These are phyloP conservation scores for Toxostoma redivivum DNA, from an alignment of 2,113 vertebrate species.

Conservation along the genomic window DNA sequence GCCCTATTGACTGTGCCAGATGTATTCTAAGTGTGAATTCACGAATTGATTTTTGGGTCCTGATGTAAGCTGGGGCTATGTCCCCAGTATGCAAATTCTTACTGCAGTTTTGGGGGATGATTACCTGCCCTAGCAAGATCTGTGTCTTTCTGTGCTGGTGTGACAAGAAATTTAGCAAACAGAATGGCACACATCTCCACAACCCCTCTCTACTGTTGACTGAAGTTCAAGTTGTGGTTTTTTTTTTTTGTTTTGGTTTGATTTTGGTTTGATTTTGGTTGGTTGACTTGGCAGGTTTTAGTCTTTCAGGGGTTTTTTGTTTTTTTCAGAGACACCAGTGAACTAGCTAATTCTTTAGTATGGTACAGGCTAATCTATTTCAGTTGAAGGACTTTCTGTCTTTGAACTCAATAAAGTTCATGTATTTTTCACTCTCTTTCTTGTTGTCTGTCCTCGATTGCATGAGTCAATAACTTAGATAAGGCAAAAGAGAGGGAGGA, in stretches of 20 bases:
- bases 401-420: background rate
- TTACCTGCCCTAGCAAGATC: background rate
- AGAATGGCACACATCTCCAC: background rate
- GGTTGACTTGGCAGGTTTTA: background rate
- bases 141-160: background rate
- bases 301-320: background rate
- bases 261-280: background rate
- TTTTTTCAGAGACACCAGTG: background rate
- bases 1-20: background rate
- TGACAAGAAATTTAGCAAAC: background rate
- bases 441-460: fast-evolving
- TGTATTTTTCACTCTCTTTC: background rate
- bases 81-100: background rate
- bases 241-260: too few species aligned
- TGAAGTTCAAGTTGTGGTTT: background rate
- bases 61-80: background rate
- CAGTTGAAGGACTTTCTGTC: background rate
- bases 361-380: background rate
- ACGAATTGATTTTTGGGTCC: background rate
- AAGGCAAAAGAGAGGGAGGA: background rate
- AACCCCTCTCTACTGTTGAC: background rate
- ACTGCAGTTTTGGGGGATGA: background rate
- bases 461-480: background rate
- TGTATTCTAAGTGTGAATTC: background rate
- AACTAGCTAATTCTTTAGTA: background rate